A percentile compares a stretch with the other conserved stretches of the same genome.
phyloP scores from a whole-genome alignment of 1,140 invertebrate genomes.

The Palaemon carinicauda region DNA sequence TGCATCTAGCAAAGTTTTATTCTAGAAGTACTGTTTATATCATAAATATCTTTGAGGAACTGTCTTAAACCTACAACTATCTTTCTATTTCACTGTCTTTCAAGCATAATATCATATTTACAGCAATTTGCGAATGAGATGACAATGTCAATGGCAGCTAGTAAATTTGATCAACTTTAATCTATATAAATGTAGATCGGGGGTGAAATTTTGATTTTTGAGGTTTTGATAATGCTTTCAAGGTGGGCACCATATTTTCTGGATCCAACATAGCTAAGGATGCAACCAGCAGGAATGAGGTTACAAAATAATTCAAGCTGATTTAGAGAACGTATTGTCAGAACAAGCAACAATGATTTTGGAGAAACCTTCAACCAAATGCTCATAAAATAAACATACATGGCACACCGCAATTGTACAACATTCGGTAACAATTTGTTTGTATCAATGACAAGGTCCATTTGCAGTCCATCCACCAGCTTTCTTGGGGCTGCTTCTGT shows the following conservation, averaged over 20 bases:
- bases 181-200: slow-evolving; percentile 56
- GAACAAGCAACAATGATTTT: background rate
- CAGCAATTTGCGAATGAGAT: slow-evolving; percentile 26
- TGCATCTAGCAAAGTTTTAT: slow-evolving; percentile 38
- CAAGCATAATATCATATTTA: slow-evolving; percentile 39
- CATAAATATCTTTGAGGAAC: slow-evolving; percentile 50
- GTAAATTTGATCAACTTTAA: slow-evolving; percentile 36
- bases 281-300: slow-evolving; percentile 6
- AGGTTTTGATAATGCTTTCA: slow-evolving; percentile 53
- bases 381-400: slow-evolving; percentile 32
- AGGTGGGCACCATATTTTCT: slow-evolving; percentile 47
- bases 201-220: slow-evolving; percentile 47
- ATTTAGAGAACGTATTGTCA: too few species aligned
- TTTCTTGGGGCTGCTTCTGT: slow-evolving; percentile 7
- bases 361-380: background rate
- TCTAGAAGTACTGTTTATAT: slow-evolving; percentile 38
- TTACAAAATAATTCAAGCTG: background rate
- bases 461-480: slow-evolving; percentile 51
- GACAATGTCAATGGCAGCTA: slow-evolving; percentile 44
- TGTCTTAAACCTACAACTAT: slow-evolving; percentile 49
- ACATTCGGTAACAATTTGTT: slow-evolving; percentile 36
- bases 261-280: background rate
- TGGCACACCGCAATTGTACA: slow-evolving; percentile 50
- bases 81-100: slow-evolving; percentile 32
- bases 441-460: slow-evolving; percentile 49